Evolutionary conservation across 2,797 vertebrate species (phyloP), one percentile per base, ranked within the genome.

Genomic region (Centroberyx gerrardi): DNA sequence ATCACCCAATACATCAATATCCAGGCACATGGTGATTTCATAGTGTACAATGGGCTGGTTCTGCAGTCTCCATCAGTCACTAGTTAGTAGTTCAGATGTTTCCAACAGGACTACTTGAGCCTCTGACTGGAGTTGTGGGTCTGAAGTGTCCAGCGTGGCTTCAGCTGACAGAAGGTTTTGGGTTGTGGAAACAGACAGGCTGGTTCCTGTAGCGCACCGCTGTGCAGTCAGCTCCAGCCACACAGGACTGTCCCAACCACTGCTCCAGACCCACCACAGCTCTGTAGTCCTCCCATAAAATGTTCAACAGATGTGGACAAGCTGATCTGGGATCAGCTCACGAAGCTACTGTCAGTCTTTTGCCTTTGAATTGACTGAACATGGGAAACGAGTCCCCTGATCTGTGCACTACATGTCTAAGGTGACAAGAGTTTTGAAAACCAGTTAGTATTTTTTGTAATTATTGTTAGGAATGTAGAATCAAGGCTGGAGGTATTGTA

Each of bases 381-480:
- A 82, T 89, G 85, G 84, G 86, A 90, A 81, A 56, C 13, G 27
- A 78, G 72, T 82, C 84, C 79, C 84, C 83, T 70, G 76, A 84
- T 76, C 75, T 88, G 89, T 89, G 88, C 91, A 88, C 92, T 90
- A 89, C 84, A 80, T 58, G 72, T 88, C 85, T 87, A 76, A 44
- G 42, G 78, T 63, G 86, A 89, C 76, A 73, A 80, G 62, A 74
- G 79, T 88, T 90, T 85, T 82, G 60, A 81, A 72, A 83, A 86
- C 6, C 51, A 84, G 80, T 90, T 83, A 44, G 61, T 84, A 91
- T 87, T 89, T 90, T 94, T 92, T 88, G 83, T 87, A 86, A 89
- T 91, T 89, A 68, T 76, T 87, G 82, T 90, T 93, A 87, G 89
- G 88, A 94, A 93, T 90, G 85, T 94, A 92, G 90, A 90, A 80